Evolutionary conservation across 2,888 invertebrate genomes (phyloP).

Genomic region (Euplagia quadripunctaria): DNA sequence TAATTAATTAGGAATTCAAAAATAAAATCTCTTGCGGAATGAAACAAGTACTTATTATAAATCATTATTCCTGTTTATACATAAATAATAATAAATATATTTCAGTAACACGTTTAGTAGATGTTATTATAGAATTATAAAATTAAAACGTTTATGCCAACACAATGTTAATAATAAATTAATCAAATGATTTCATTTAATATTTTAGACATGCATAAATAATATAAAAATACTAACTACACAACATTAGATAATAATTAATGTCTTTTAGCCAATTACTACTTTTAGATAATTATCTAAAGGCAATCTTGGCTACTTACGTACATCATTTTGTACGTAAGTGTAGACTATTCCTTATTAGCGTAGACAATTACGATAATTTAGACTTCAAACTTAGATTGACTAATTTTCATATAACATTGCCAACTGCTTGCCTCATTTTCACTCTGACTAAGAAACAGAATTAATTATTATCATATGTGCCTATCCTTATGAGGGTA

Average conservation of each 20-base stretch:
- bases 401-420: background rate
- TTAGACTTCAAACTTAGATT: background rate
- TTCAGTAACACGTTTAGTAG: constrained; percentile 10
- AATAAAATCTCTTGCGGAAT: constrained; percentile 51
- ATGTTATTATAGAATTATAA: constrained; percentile 9
- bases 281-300: too few species aligned
- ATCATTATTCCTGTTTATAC: constrained; percentile 18
- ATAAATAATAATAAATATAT: constrained; percentile 6
- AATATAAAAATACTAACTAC: background rate
- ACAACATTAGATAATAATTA: too few species aligned
- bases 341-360: too few species aligned
- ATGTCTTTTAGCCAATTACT: too few species aligned
- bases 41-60: constrained; percentile 39
- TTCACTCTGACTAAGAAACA: background rate
- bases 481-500: background rate
- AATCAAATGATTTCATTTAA: background rate
- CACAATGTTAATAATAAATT: background rate
- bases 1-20: constrained; percentile 19
- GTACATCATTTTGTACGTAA: too few species aligned
- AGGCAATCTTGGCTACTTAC: too few species aligned
- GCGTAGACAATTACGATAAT: too few species aligned
- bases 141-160: constrained; percentile 8
- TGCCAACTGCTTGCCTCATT: background rate
- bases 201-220: constrained; percentile 7
- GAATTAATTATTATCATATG: background rate